Conservation (phyloP, 2,797 vertebrate genomes). For the Leptatherina wallacei region DNA sequence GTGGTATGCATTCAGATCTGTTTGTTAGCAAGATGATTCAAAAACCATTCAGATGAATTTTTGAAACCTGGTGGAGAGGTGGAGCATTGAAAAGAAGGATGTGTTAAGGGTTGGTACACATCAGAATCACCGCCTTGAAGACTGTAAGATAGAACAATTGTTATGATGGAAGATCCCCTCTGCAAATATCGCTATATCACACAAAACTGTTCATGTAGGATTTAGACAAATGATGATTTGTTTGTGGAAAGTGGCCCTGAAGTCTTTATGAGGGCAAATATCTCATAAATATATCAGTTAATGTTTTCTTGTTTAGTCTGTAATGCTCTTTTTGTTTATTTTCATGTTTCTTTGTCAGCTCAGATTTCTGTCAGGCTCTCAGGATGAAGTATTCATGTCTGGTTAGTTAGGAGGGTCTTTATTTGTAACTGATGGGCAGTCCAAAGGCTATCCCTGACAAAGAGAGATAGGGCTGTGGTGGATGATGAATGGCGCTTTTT, state of each 20-base stretch:
- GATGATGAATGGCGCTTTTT: constrained; percentile 79
- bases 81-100: not conserved
- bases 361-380: constrained; percentile 43
- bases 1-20: not conserved
- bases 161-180: not conserved
- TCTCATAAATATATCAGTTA: not conserved
- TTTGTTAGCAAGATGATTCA: constrained; percentile 1
- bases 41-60: not conserved
- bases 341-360: not conserved
- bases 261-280: not conserved
- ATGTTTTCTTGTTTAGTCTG: not conserved
- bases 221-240: not conserved
- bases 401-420: constrained; percentile 52
- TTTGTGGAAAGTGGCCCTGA: not conserved
- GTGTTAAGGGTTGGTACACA: not conserved
- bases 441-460: constrained; percentile 61
- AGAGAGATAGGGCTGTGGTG: constrained; percentile 61
- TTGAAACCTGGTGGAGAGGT: not conserved
- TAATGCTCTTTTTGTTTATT: not conserved
- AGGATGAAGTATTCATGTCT: constrained; percentile 40
- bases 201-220: not conserved
- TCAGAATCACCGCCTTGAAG: not conserved
- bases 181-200: not conserved
- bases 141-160: not conserved
- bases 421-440: constrained; percentile 59